Base-by-base conservation (phyloP, 2,797 vertebrate genomes). In the Mustela erminea region DNA sequence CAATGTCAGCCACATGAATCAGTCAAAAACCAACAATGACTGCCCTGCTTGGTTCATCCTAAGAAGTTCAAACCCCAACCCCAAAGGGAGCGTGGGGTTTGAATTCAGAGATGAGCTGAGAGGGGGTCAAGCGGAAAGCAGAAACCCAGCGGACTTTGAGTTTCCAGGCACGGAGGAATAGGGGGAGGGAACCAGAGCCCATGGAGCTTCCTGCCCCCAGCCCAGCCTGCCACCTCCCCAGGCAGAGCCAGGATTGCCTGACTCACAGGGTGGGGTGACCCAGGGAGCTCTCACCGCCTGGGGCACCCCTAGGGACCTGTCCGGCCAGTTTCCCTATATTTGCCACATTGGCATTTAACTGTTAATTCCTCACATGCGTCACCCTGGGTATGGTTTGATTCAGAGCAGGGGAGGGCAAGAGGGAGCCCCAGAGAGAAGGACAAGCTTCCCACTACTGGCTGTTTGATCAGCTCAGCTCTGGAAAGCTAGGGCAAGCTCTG, bases 181-280 rank as follows among this genome's bases (percentile, higher is more conserved):
- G 8, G 62, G 56, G 93, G 89, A 54, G 41, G 87, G 80, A 66
- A 64, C 88, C 27, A 17, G 35, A 82, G 46, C 15, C 62, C 77
- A 70, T 25, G 3, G 86, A 80, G 92, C 78, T 52, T 62, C 58
- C 90, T 75, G 49, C 86, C 70, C 3, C 0, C 7, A 74, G 64
- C 87, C 83, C 89, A 52, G 94, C 70, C 41, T 75, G 85, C 68
- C 49, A 38, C 87, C 90, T 93, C 87, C 87, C 21, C 7, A 25
- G 93, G 91, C 87, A 85, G 49, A 46, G 64, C 72, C 93, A 52
- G 90, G 92, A 96, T 83, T n/a, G 74, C 62, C 90, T 98, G 98
- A 98, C 97, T 98, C 97, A 98, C 70, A 97, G 98, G 98, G 98
- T 94, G 97, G 95, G 93, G 97, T 95, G 80, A 86, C 81, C 95